Percentiles rank a stretch among this genome's conserved stretches.
These are phyloP conservation scores for Acanthochromis polyacanthus DNA, from an alignment of 2,113 vertebrate species.

Conservation along the genomic window DNA sequence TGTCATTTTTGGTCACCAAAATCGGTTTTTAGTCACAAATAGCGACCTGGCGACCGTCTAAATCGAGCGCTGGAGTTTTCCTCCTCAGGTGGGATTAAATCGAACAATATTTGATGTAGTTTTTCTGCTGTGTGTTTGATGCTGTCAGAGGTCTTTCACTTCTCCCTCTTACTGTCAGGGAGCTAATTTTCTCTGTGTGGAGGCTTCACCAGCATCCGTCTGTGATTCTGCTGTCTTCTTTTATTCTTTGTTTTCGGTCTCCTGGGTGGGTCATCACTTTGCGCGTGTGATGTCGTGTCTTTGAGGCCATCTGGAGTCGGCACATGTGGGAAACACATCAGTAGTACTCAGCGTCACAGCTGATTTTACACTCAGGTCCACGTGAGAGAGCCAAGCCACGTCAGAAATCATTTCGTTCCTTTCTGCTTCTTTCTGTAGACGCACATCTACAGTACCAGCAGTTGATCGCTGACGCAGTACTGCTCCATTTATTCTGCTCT, in stretches of 20 bases:
- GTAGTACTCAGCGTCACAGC: constrained; percentile 29
- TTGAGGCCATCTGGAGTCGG: constrained; percentile 80
- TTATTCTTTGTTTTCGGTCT: constrained; percentile 59
- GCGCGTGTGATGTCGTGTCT: constrained; percentile 52
- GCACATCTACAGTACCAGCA: not conserved
- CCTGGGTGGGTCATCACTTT: constrained; percentile 57
- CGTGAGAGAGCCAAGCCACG: constrained; percentile 6
- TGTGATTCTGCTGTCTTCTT: constrained; percentile 55
- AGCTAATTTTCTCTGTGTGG: constrained; percentile 17
- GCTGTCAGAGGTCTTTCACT: constrained; percentile 55
- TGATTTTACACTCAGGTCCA: constrained; percentile 8
- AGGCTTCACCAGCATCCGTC: constrained; percentile 18
- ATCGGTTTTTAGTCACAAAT: no score
- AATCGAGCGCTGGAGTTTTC: no score
- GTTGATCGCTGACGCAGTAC: constrained; percentile 12
- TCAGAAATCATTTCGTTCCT: not conserved
- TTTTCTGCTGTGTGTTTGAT: constrained; percentile 63
- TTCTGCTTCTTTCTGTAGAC: not conserved
- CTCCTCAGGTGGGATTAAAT: not conserved
- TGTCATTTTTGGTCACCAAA: no score
- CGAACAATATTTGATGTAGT: not conserved
- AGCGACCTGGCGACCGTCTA: no score
- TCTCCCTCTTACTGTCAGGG: constrained; percentile 50
- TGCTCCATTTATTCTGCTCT: not conserved
- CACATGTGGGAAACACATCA: constrained; percentile 70